Evolutionary conservation across 2,797 vertebrate genomes (phyloP), one percentile per base, ranked within the genome.

Genomic region (Mastacembelus armatus): DNA sequence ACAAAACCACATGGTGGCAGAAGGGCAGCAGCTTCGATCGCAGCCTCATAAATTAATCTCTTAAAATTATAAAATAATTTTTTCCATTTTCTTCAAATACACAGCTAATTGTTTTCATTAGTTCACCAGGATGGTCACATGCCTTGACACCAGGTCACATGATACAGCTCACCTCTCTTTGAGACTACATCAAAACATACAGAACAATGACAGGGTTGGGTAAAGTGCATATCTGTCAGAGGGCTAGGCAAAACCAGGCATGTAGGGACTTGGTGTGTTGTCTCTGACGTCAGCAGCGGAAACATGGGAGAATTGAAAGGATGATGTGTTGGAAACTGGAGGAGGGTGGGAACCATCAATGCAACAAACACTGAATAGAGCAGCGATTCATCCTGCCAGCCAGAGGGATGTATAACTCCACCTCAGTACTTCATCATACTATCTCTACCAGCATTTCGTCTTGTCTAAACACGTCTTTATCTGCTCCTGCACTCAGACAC

Each of bases 131-230:
- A 14, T 60, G 48, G 16, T 33, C 29, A 26, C 32, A 59, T 4
- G 6, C 45, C 22, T 40, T 33, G 30, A 50, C 32, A 57, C 75
- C 35, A 47, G 40, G 27, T 43, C 15, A 26, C 6, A 47, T 59
- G 22, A 63, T 14, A 61, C 10, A 21, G 54, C 15, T 1, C 16
- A 29, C 55, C 57, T 71, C 30, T 29, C n/a, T 0, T 12, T 52
- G 61, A 84, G 87, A 84, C 64, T 68, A 78, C 47, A 82, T 78
- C 40, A 87, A 77, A 81, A 66, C 42, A 38, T 9, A 35, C 10
- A 52, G 61, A 83, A 80, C 75, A 86, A 79, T 62, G 67, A 79
- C 2, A 69, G 71, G 71, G 85, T 10, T 74, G 75, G 67, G 69
- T 52, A 8, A 67, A 51, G 24, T 60, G 66, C 54, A 48, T 55